Base-by-base conservation (phyloP, 2,113 vertebrate genomes). In the Otolemur garnettii region DNA sequence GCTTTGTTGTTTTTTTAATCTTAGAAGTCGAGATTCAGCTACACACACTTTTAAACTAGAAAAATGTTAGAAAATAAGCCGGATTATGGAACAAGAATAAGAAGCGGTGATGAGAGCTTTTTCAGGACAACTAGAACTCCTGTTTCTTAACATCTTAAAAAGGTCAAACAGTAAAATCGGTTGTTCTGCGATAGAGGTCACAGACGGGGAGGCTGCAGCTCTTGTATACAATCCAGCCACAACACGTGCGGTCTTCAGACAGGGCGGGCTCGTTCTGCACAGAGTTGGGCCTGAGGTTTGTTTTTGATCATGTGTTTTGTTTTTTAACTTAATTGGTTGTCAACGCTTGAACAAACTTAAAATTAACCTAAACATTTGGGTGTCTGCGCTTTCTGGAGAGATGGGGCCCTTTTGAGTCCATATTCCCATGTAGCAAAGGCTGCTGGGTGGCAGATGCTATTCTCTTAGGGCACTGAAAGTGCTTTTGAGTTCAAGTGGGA, bases 1-100 rank as follows among this genome's bases (percentile, higher is more conserved):
- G 8, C 85, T 42, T 19, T 21, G 19, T 78, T 38, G 30, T 33
- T 24, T 13, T 18, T 81, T 42, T 42, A 45, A 72, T 83, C 50
- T 80, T 60, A 95, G 50, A 94, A 97, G 55, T 64, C 11, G 64
- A 60, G 64, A 72, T 91, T 94, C 93, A 72, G 28, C 11, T 72
- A 7, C 2, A 79, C 5, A 35, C 57, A 83, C 42, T 89, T 90
- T 60, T 77, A 53, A 87, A 90, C 80, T 10, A 35, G 7, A 80
- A 50, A 95, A 87, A 55, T 33, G 53, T 7, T 3, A 80, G 42
- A 88, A 91, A 81, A 64, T 53, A 85, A 87, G 50, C 4, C 26
- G 91, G 45, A 10, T 50, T 50, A 50, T 50, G 45, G 45, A 62
- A 82, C 38, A 83, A 5, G 14, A 86, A 50, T 50, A 90, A 45